Base-by-base conservation (phyloP, 2,888 invertebrate species). In the Eristalis intricaria region DNA sequence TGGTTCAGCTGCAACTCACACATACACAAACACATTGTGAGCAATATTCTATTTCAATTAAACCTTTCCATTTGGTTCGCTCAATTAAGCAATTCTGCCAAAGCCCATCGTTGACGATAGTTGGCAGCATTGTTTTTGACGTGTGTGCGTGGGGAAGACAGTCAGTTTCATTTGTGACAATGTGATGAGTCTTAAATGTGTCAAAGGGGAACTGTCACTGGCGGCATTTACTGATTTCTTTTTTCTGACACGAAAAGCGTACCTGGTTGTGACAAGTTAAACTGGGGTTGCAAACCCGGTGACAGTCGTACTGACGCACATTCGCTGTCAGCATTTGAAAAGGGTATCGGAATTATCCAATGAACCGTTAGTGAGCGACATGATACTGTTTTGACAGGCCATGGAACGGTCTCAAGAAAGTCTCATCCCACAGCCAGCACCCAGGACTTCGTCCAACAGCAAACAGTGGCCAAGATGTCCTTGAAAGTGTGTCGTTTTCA, bases 31-130 rank as follows among this genome's bases (percentile, higher is more conserved):
- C n/a, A 29, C 32, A 26, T 3, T 26, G 2, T 3, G 29, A 35
- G 38, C 68, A 26, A 26, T 26, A 68, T n/a, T 63, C 23, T 63
- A 32, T 13, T 63, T 56, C 56, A 68, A 56, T 73, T 68, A 73
- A 80, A 32, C 22, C 15, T 23, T 32, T 63, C 63, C 35, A 19
- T 64, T 29, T 23, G 26, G 35, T 50, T 64, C 35, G 43, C 63
- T 78, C 63, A 70, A 78, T 77, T 63, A 69, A 19, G 50, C 50
- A 50, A 19, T 19, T 19, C 19, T 19, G 50, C 19, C 38, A 38
- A 38, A 38, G 38, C 38, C 50, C n/a, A 8, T n/a, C 40, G 40
- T 40, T 15, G 43, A 4, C 43, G n/a, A 5, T 15, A 7, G 43
- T 32, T 32, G 32, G 32, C 1, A 32, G 43, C 7, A 43, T 43